A percentile compares a stretch with the other conserved stretches of the same genome.
Conservation (phyloP, 35 echinoderm and acorn worm genomes). For the Chiridota heheva region DNA sequence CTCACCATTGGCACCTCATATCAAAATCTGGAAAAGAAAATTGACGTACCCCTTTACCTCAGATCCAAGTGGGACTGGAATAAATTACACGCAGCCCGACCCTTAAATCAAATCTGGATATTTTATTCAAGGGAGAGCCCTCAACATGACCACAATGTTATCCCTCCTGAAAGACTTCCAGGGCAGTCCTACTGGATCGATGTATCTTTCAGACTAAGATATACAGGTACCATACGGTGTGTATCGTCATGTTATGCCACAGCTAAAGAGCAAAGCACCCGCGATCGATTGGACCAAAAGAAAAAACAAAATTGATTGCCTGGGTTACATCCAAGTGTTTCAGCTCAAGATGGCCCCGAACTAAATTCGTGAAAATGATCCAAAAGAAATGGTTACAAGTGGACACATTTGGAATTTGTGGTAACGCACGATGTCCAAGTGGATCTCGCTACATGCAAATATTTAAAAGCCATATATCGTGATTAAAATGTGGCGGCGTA, state of each 20-base stretch:
- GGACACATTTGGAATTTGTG: constrained; percentile 54
- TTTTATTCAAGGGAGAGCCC: constrained; percentile 30
- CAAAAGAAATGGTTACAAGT: constrained; percentile 21
- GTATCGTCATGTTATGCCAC: constrained; percentile 5
- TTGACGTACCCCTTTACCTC: constrained; percentile 12
- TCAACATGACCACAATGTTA: not conserved
- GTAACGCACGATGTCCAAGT: constrained; percentile 21
- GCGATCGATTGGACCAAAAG: not conserved
- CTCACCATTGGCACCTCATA: too few relatives aligned
- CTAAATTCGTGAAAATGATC: constrained; percentile 39
- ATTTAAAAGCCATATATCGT: too few relatives aligned
- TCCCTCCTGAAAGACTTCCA: constrained; percentile 4
- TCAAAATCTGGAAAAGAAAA: constrained; percentile 18
- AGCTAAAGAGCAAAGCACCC: not conserved
- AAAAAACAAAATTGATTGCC: constrained; percentile 42
- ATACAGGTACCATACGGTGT: constrained; percentile 9
- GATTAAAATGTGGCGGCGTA: too few relatives aligned
- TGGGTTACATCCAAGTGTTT: constrained; percentile 49
- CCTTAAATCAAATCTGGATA: constrained; percentile 39
- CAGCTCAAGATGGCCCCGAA: constrained; percentile 44
- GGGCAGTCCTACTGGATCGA: constrained; percentile 26
- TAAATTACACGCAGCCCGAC: constrained; percentile 37
- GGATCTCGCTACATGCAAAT: too few relatives aligned
- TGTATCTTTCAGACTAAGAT: not conserved
- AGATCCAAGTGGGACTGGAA: constrained; percentile 42